These are phyloP conservation scores for Peromyscus attwateri DNA, from an alignment of 2,797 vertebrate genomes.

Conservation along the genomic window DNA sequence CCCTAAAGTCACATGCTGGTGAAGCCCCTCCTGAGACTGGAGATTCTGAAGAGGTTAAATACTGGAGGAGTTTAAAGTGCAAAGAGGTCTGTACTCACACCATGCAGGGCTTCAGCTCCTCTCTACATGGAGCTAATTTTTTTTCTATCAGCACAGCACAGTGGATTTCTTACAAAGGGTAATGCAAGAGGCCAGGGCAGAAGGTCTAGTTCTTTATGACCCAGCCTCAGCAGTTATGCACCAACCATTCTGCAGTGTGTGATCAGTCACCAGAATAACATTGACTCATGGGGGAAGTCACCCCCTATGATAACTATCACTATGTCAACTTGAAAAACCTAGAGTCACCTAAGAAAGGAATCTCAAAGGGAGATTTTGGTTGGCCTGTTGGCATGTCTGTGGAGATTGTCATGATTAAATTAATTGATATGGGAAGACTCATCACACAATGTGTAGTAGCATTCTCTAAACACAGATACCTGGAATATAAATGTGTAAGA, in stretches of 20 bases:
- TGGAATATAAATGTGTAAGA: too few species aligned
- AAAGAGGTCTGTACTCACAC: not conserved
- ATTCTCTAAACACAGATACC: not conserved
- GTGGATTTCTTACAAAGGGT: not conserved
- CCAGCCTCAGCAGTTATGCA: not conserved
- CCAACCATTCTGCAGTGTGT: too few species aligned
- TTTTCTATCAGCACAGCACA: not conserved
- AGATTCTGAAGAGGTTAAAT: not conserved
- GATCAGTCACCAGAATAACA: not conserved
- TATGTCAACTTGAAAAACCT: not conserved
- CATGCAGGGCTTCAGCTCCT: not conserved
- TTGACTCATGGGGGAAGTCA: not conserved
- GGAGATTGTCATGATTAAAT: not conserved
- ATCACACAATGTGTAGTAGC: not conserved
- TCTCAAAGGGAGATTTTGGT: not conserved
- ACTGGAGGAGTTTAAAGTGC: not conserved
- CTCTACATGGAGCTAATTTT: not conserved
- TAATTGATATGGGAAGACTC: not conserved
- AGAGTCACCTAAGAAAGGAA: not conserved
- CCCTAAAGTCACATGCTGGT: not conserved
- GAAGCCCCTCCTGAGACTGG: not conserved
- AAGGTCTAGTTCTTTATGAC: not conserved
- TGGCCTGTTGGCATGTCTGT: not conserved
- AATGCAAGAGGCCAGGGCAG: not conserved
- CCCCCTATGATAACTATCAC: not conserved